Conservation (phyloP, 2,797 vertebrate genomes). For the Gallinago stenura region DNA sequence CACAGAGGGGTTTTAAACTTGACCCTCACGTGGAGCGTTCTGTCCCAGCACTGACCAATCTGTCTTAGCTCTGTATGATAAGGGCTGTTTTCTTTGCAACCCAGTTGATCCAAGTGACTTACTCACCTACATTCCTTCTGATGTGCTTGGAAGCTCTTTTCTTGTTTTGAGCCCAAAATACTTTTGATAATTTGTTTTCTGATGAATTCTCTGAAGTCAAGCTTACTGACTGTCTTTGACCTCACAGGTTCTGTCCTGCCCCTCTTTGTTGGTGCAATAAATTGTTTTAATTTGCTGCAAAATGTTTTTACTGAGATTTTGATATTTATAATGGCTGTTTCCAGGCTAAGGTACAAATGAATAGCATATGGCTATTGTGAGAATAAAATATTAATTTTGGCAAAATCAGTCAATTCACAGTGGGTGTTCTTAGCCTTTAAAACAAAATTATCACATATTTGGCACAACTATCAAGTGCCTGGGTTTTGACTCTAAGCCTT, state of each 20-base stretch:
- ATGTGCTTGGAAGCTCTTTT: conserved; percentile 22
- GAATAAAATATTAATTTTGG: conserved; percentile 75
- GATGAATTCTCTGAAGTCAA: background rate
- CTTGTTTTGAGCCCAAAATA: background rate
- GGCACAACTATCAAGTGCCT: conserved; percentile 46
- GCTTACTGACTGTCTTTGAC: conserved; percentile 18
- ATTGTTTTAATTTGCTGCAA: conserved; percentile 58
- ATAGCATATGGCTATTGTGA: conserved; percentile 69
- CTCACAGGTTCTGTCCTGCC: conserved; percentile 33
- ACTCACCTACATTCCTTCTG: conserved; percentile 33
- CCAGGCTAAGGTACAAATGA: conserved; percentile 68
- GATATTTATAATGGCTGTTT: conserved; percentile 65
- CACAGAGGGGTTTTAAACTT: conserved; percentile 5
- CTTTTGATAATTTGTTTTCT: background rate
- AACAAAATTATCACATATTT: conserved; percentile 69
- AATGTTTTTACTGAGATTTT: conserved; percentile 60
- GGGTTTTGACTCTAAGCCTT: conserved; percentile 42
- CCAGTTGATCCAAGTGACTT: background rate
- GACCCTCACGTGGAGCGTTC: background rate
- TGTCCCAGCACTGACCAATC: background rate
- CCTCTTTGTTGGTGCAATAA: conserved; percentile 25
- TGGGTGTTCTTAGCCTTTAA: conserved; percentile 71
- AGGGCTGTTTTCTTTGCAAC: conserved; percentile 11
- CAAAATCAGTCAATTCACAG: conserved; percentile 62
- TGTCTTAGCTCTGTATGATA: background rate